Evolutionary conservation across 2,888 invertebrate genomes (phyloP), one percentile per base, ranked within the genome.

Genomic region (Cryptus viduatorius): DNA sequence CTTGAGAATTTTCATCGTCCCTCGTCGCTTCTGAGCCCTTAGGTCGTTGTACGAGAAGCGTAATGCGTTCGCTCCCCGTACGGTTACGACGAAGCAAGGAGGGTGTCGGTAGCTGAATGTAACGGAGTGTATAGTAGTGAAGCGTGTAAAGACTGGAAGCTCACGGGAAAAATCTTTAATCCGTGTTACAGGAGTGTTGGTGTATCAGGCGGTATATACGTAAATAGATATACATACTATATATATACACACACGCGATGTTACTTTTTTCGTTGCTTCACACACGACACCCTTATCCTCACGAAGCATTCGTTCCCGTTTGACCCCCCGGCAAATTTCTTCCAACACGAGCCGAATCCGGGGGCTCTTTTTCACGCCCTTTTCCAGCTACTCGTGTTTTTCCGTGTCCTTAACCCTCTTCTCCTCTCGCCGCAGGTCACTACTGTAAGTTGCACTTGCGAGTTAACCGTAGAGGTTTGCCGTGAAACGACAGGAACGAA

Each of bases 271-370:
- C 90, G 88, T 86, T 90, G 89, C 79, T 89, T 89, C 88, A 73
- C 86, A 64, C 53, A 80, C 87, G 86, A 87, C 88, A 88, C 89
- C 87, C 82, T 53, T 44, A 71, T 53, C 65, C 65, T 44, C n/a
- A 0, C 68, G 31, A 37, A 37, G 8, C 37, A 8, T 37, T 37
- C 37, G 37, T 37, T 53, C 86, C 82, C 86, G 87, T 84, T 85
- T 85, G 88, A 90, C 84, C 89, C 88, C 88, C 83, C 86, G 86
- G 86, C 86, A 86, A 87, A 87, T 88, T 87, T 86, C 87, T 87
- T 68, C 81, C 61, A 59, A 3, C n/a, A 29, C 84, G 81, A 85
- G 86, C 86, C 86, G 86, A 87, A 61, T 31, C 29, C 61, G 24
- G 29, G 29, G 19, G 10, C 29, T 12, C 24, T 24, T 12, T 10